These are phyloP conservation scores for Atherix ibis DNA, from an alignment of 2,888 invertebrate species.

Conservation along the genomic window DNA sequence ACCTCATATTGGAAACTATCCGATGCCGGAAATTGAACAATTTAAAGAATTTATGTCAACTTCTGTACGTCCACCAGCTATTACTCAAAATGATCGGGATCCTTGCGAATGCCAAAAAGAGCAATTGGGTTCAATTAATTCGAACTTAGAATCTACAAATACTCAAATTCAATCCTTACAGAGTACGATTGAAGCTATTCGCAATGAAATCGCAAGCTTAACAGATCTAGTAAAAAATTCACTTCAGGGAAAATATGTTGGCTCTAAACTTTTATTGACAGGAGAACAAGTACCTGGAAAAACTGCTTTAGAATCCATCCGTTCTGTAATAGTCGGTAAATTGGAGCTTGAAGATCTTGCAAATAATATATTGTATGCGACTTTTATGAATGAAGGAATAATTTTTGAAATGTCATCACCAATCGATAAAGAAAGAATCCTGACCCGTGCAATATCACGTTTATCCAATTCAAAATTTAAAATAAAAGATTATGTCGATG, in stretches of 20 bases:
- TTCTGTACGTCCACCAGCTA: too few relatives aligned
- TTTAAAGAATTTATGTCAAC: too few relatives aligned
- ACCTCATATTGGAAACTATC: background rate
- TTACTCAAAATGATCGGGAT: background rate
- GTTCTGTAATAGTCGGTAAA: conserved; percentile 8
- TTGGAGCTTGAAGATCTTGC: conserved; percentile 8
- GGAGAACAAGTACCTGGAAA: conserved; percentile 8
- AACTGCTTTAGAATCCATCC: conserved; percentile 8
- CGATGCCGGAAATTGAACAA: background rate
- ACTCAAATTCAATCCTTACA: conserved; percentile 4
- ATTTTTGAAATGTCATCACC: conserved; percentile 8
- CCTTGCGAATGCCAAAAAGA: conserved; percentile 5
- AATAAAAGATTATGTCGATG: conserved; percentile 5
- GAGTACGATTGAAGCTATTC: conserved; percentile 1
- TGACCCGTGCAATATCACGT: conserved; percentile 5
- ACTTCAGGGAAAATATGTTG: conserved; percentile 5
- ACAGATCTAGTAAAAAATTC: conserved; percentile 6
- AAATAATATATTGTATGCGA: conserved; percentile 8
- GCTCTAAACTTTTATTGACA: conserved; percentile 9
- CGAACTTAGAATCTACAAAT: conserved; percentile 4
- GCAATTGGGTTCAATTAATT: conserved; percentile 2
- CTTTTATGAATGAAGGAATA: conserved; percentile 5
- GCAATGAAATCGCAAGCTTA: conserved; percentile 7
- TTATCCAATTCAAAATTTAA: conserved; percentile 4
- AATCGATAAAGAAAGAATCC: conserved; percentile 9